Evolutionary conservation across 1,140 invertebrate species (phyloP), one percentile per base, ranked within the genome.

Genomic region (Andrena cerasifolii): DNA sequence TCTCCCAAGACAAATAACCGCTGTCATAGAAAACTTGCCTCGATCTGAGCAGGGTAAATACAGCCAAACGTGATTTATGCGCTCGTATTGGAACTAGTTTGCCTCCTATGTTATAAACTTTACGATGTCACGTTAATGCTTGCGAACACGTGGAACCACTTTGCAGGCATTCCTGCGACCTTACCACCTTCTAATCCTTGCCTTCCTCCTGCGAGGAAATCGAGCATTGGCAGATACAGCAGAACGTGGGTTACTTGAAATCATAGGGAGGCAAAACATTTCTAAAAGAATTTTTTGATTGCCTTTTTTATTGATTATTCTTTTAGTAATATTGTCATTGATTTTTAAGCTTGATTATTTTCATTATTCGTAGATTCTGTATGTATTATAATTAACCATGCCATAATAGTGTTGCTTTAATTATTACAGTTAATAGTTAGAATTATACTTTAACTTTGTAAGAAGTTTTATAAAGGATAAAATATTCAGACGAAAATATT

Each of bases 21-120:
- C 45, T 62, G 61, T 62, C 56, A 14, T 56, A 49, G 31, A 40
- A 61, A 40, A n/a, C 58, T 51, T 16, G 70, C 40, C 28, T 28
- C 16, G 0, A 51, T 72, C 18, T 31, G 12, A 33, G 18, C 21
- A 8, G 31, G 12, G 14, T 14, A 31, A 40, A 58, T 12, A 21
- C 21, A 1, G 7, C 18, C 21, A 21, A 21, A 28, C 6, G 31
- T 40, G 70, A 62, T 51, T 71, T 26, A 36, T 49, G 26, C 18
- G 45, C 3, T 51, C 21, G 2, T 5, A 0, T 47, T 12, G 68
- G 5, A 40, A 62, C 28, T 36, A 28, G 45, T 62, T n/a, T n/a
- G 31, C 43, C 43, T 51, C 5, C 24, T 40, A 3, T 2, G 49
- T 72, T 51, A 51, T 51, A 28, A 26, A 62, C 10, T 51, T 51